These are phyloP conservation scores for Diadegma fenestrale DNA, from an alignment of 2,888 invertebrate genomes.

Conservation along the genomic window DNA sequence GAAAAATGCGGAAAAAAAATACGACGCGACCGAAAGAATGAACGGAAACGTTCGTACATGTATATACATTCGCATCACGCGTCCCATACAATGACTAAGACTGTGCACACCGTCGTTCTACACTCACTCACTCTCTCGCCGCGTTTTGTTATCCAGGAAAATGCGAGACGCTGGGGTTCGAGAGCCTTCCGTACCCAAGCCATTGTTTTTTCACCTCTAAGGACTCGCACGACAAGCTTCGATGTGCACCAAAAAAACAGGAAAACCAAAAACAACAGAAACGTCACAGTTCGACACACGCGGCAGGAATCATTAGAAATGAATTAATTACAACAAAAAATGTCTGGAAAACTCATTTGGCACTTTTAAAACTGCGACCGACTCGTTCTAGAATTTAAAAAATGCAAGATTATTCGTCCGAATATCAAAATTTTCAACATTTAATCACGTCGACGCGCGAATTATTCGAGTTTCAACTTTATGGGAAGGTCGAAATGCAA, in stretches of 20 bases:
- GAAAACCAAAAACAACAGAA: conserved; percentile 22
- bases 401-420: background rate
- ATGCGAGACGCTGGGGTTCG: conserved; percentile 53
- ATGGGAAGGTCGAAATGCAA: background rate
- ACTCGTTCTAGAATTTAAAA: too few relatives aligned
- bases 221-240: conserved; percentile 46
- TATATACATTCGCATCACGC: conserved; percentile 20
- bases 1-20: conserved; percentile 45
- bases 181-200: conserved; percentile 46
- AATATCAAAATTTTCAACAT: background rate
- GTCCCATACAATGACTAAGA: conserved; percentile 55
- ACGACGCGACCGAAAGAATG: conserved; percentile 31
- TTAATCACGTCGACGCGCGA: background rate
- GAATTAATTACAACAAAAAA: too few relatives aligned
- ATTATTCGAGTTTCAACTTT: background rate
- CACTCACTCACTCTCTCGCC: conserved; percentile 68
- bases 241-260: conserved; percentile 33
- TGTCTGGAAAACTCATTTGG: too few relatives aligned
- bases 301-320: background rate
- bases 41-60: conserved; percentile 34
- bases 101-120: conserved; percentile 65
- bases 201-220: conserved; percentile 70
- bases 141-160: conserved; percentile 60
- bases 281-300: background rate
- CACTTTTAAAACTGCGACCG: too few relatives aligned